phyloP scores from a whole-genome alignment of 2,888 invertebrate genomes.

The Caenorhabditis afra region DNA sequence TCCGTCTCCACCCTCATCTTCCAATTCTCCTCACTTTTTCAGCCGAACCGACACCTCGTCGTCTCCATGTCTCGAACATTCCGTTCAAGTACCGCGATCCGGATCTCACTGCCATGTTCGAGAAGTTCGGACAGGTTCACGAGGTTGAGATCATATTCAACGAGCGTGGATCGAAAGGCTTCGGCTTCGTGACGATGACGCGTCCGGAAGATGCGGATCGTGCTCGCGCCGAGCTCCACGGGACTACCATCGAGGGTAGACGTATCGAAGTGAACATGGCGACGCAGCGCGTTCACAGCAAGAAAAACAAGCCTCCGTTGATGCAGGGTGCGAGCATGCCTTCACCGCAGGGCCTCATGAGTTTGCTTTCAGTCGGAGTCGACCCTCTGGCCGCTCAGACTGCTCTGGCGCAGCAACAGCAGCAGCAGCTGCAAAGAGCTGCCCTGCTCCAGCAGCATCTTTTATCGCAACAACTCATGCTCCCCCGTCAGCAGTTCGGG shows the following conservation, averaged over 20 bases:
- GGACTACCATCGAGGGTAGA: slow-evolving; percentile 99
- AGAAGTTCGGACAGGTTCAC: slow-evolving; percentile 97
- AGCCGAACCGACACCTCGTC: slow-evolving; percentile 82
- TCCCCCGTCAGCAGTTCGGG: slow-evolving; percentile 29
- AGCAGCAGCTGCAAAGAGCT: slow-evolving; percentile 29
- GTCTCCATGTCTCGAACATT: slow-evolving; percentile 98
- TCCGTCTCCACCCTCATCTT: background rate
- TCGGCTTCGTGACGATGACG: slow-evolving; percentile 99
- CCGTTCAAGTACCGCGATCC: slow-evolving; percentile 99
- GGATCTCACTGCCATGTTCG: slow-evolving; percentile 88
- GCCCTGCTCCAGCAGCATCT: slow-evolving; percentile 41
- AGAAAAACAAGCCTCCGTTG: slow-evolving; percentile 38
- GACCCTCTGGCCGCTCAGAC: slow-evolving; percentile 22
- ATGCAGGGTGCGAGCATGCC: too few relatives aligned
- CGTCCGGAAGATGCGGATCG: slow-evolving; percentile 99
- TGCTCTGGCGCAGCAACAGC: background rate
- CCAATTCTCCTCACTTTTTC: background rate
- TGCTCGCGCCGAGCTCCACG: slow-evolving; percentile 99
- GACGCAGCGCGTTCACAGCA: slow-evolving; percentile 37
- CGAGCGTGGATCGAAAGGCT: slow-evolving; percentile 95
- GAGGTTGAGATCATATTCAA: slow-evolving; percentile 99
- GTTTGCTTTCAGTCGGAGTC: slow-evolving; percentile 8
- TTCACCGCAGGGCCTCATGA: too few relatives aligned
- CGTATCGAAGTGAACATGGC: slow-evolving; percentile 92
- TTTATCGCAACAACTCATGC: slow-evolving; percentile 24